Evolutionary conservation across 2,888 invertebrate genomes (phyloP), one percentile per base, ranked within the genome.

Genomic region (Spisula subtruncata): DNA sequence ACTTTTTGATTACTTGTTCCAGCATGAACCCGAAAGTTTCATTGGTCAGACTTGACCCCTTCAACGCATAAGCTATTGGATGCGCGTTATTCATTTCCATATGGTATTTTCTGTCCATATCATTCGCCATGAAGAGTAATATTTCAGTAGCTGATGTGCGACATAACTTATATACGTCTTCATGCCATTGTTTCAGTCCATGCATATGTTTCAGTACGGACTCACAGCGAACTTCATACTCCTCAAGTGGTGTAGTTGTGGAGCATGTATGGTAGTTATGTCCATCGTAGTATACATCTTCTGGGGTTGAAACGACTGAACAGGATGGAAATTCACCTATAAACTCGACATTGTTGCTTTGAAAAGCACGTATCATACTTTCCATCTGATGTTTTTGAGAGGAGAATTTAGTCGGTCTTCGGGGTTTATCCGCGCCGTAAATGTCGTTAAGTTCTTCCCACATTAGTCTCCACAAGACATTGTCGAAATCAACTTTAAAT

Each of bases 1-100:
- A 90, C 14, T 18, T n/a, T 16, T 20, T 20, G 8, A 87, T 85
- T 0, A 87, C 85, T 6, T 90, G 46, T 25, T 84, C 29, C 14
- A 82, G 0, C 87, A 90, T 90, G 0, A 32, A 5, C 25, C 71
- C 14, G 18, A 89, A 81, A 12, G 25, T 12, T 20, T 86, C 87
- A 35, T 29, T 56, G 0, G 66, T 48, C 87, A 90, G 48, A 35
- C 85, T 87, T 16, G 90, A n/a, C 1, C 90, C 87, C 54, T 87
- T 90, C 41, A 90, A 48, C 56, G 87, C 90, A 79, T 90, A 90
- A 6, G 87, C 90, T 16, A 90, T 71, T 32, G 87, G 87, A 81
- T 90, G 87, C 14, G 87, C 90, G 75, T 87, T 87, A 18, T 14
- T 60, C 0, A 87, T 41, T 60, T 90, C 90, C 18, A 6, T 20